Base-by-base conservation (phyloP, 2,797 vertebrate species). In the Anguilla anguilla region DNA sequence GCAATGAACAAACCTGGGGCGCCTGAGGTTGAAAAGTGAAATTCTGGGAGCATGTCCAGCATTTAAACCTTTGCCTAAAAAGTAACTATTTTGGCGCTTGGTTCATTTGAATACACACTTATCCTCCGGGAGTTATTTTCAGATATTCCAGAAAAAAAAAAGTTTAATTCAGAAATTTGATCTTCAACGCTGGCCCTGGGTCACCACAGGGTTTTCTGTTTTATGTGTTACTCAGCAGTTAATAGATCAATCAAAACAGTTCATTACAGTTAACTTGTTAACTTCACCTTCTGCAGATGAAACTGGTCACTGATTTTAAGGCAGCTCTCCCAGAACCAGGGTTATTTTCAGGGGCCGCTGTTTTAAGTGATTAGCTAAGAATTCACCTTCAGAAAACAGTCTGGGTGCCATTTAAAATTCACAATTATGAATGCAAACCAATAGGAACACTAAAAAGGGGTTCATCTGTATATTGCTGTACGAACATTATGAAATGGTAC, bases 401-500 rank as follows among this genome's bases (percentile, higher is more conserved):
- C 39, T 49, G 39, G 39, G 19, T 46, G 77, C 43, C 6, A 17
- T 81, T 13, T 19, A 19, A 79, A 28, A 79, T 82, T 46, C 22
- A 82, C 22, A 51, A 49, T 25, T 25, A n/a, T 82, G 22, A 82
- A 22, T 82, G 79, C 46, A 82, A 22, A 49, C 9, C 79, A 83
- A 39, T n/a, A 55, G 72, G 35, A 57, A 31, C 59, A 69, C n/a
- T 86, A 89, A 61, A 22, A 74, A 10, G 39, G 13, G 31, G 85
- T 86, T 67, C 49, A 59, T 55, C 10, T 84, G 84, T 89, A 39
- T 89, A 53, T 92, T 87, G 89, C 74, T 19, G 88, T 46, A 89
- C 77, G 59, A 46, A 57, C n/a, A 86, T 59, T 53, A 85, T 28
- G 64, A 87, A 82, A 89, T 43, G 35, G 83, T 91, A 85, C 19